Evolutionary conservation across 2,888 invertebrate genomes (phyloP).

Genomic region (Daptonema setosum): DNA sequence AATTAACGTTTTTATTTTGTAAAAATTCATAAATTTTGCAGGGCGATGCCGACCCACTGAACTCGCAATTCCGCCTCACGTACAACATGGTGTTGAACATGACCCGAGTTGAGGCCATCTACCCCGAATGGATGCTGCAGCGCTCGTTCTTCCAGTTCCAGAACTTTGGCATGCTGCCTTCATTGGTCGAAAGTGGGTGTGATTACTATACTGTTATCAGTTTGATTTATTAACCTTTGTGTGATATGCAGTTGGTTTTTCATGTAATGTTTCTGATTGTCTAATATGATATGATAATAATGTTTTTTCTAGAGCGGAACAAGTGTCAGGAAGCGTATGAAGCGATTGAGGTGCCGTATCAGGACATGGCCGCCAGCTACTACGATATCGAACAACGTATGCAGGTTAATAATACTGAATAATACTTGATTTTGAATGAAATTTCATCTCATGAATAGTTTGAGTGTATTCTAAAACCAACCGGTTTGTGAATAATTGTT

Average conservation of each 20-base stretch:
- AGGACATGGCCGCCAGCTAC: slow-evolving; percentile 34
- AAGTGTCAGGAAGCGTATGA: slow-evolving; percentile 45
- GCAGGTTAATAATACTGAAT: background rate
- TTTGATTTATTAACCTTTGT: no score
- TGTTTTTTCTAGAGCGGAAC: slow-evolving; percentile 40
- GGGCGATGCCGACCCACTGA: slow-evolving; percentile 83
- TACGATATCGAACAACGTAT: slow-evolving; percentile 36
- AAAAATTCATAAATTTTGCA: slow-evolving; percentile 33
- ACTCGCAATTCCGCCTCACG: slow-evolving; percentile 93
- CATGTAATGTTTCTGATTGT: background rate
- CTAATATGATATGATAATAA: no score
- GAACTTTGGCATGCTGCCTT: slow-evolving; percentile 81
- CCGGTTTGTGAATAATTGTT: no score
- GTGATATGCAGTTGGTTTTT: no score
- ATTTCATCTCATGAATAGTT: no score
- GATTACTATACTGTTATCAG: background rate
- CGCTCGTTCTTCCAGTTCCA: slow-evolving; percentile 96
- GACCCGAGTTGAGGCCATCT: slow-evolving; percentile 88
- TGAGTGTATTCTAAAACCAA: no score
- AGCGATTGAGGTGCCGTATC: slow-evolving; percentile 40
- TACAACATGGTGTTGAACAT: slow-evolving; percentile 97
- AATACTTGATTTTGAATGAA: background rate
- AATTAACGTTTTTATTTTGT: background rate
- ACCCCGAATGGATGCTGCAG: slow-evolving; percentile 96
- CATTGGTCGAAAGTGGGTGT: slow-evolving; percentile 53